Evolutionary conservation across 2,888 invertebrate genomes (phyloP).

Genomic region (Gerris lacustris): DNA sequence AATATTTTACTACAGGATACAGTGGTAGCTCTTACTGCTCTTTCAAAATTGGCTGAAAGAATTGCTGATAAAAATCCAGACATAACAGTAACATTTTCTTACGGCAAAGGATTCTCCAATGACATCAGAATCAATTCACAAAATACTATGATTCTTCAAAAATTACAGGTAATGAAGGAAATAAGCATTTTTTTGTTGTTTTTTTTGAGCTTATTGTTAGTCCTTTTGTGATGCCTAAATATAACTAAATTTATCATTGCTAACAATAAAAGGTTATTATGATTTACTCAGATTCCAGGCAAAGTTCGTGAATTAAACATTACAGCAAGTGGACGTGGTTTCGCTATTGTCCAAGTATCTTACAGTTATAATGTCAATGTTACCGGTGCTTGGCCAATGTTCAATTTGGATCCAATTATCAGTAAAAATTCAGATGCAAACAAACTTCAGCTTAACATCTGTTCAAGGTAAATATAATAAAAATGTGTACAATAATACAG

Average conservation of each 20-base stretch:
- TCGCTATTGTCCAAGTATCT: conserved; percentile 63
- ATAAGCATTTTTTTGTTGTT: neutral
- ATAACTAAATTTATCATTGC: too few species aligned
- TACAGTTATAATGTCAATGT: conserved; percentile 75
- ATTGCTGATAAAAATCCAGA: conserved; percentile 43
- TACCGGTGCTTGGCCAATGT: conserved; percentile 76
- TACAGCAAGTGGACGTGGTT: conserved; percentile 65
- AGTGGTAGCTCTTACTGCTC: conserved; percentile 57
- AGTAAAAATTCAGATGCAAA: conserved; percentile 65
- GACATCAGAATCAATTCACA: conserved; percentile 57
- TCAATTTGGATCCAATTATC: conserved; percentile 72
- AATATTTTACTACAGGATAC: conserved; percentile 46
- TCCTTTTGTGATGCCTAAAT: too few species aligned
- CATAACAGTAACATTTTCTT: conserved; percentile 44
- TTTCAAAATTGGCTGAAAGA: conserved; percentile 52
- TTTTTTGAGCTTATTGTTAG: too few species aligned
- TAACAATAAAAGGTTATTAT: too few species aligned
- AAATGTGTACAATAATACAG: neutral
- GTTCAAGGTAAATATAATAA: conserved; percentile 49
- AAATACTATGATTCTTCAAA: conserved; percentile 71
- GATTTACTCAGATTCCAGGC: conserved; percentile 39
- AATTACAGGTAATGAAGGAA: conserved; percentile 50
- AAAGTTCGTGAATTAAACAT: conserved; percentile 54
- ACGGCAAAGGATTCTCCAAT: conserved; percentile 34
- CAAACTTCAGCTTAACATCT: conserved; percentile 67